These are phyloP conservation scores for Morelia viridis DNA, from an alignment of 2,797 vertebrate genomes.

Conservation along the genomic window DNA sequence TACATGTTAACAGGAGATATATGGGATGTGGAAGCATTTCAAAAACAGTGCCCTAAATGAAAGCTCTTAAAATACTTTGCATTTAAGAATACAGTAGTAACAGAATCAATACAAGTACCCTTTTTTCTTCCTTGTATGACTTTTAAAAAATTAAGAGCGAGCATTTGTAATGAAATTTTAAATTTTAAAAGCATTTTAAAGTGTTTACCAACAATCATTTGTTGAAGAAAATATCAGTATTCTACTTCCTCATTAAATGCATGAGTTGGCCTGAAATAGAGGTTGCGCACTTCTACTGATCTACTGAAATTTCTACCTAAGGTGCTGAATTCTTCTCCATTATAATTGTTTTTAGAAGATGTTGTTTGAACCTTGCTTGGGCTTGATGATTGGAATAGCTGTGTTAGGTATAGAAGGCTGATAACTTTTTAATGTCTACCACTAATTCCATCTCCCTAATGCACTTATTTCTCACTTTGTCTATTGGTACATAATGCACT, in stretches of 20 bases:
- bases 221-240: background rate
- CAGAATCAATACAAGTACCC: background rate
- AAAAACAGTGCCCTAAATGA: conserved; percentile 32
- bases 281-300: background rate
- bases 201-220: background rate
- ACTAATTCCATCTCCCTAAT: conserved; percentile 4
- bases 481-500: background rate
- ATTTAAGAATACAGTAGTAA: conserved; percentile 16
- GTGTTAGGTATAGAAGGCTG: background rate
- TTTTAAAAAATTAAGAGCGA: background rate
- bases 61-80: conserved; percentile 23
- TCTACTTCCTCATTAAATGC: background rate
- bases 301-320: background rate
- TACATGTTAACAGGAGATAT: background rate
- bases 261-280: background rate
- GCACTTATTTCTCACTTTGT: background rate
- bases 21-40: conserved; percentile 7
- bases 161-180: no score
- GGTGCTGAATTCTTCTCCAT: background rate
- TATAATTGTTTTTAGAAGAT: background rate
- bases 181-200: no score
- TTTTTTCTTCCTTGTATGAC: background rate
- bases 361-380: background rate
- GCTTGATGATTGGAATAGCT: background rate
- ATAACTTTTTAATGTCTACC: background rate